These are phyloP conservation scores for Ursus arctos DNA, from an alignment of 2,113 vertebrate species.

Conservation along the genomic window DNA sequence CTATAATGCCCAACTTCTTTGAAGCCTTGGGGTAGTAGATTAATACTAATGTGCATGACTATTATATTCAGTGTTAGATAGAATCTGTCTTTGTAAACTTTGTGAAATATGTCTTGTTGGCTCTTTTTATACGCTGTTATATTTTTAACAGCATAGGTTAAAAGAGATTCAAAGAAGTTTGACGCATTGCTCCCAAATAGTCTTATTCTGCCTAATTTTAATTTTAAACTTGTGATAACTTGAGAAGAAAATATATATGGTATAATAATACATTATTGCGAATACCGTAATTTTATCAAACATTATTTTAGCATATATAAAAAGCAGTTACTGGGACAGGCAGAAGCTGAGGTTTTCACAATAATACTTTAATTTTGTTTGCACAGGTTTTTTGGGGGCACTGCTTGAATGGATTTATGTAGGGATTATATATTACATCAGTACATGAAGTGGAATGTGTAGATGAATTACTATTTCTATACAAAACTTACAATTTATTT, in stretches of 20 bases:
- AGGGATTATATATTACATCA: neutral
- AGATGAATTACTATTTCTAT: neutral
- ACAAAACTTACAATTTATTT: slow-evolving; percentile 33
- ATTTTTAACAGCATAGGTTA: neutral
- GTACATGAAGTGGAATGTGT: neutral
- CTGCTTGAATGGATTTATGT: neutral
- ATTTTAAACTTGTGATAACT: neutral
- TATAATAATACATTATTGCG: neutral
- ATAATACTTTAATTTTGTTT: neutral
- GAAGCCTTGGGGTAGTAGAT: neutral
- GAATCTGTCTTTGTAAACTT: neutral
- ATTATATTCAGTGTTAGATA: neutral
- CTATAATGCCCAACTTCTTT: neutral
- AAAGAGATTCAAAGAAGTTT: neutral
- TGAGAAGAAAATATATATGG: neutral
- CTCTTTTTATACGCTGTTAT: neutral
- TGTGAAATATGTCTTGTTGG: neutral
- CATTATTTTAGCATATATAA: neutral
- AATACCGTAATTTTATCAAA: neutral
- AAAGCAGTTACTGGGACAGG: neutral
- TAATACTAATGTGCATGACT: neutral
- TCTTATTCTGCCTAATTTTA: slow-evolving; percentile 17
- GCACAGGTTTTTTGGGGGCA: neutral
- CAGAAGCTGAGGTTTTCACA: neutral
- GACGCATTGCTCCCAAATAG: neutral